A percentile compares a stretch with the other conserved stretches of the same genome.
Conservation (phyloP, 2,113 vertebrate species). For the Chamaetylas fuelleborni region DNA sequence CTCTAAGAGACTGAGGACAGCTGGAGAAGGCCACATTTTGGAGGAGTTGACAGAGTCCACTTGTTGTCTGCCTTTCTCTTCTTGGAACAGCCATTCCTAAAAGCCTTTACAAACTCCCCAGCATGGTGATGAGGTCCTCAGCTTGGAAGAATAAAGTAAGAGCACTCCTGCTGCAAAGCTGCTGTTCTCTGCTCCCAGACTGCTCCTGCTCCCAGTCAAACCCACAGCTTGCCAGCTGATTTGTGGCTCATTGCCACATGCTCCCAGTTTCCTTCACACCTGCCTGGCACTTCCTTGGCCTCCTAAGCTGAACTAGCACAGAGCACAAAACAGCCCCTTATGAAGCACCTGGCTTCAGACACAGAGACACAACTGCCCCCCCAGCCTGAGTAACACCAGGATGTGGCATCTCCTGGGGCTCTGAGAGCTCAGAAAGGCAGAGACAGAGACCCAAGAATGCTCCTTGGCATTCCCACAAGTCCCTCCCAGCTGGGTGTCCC, state of each 20-base stretch:
- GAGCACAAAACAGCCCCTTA: background rate
- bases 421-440: background rate
- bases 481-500: background rate
- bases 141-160: background rate
- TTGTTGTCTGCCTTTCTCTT: background rate
- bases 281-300: background rate
- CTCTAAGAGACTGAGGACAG: background rate
- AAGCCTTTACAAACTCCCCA: background rate
- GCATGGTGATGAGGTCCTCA: background rate
- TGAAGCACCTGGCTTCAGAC: background rate
- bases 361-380: background rate
- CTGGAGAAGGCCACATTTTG: background rate
- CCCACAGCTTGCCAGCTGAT: background rate
- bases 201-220: background rate
- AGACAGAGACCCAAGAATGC: fast-evolving
- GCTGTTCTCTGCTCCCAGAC: background rate
- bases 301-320: background rate
- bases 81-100: background rate
- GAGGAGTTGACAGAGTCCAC: background rate
- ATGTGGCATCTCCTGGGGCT: background rate
- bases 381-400: fast-evolving
- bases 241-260: background rate
- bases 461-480: background rate
- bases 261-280: background rate
- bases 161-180: background rate